Conservation (phyloP, 2,888 invertebrate genomes). For the Drosophila eohydei region DNA sequence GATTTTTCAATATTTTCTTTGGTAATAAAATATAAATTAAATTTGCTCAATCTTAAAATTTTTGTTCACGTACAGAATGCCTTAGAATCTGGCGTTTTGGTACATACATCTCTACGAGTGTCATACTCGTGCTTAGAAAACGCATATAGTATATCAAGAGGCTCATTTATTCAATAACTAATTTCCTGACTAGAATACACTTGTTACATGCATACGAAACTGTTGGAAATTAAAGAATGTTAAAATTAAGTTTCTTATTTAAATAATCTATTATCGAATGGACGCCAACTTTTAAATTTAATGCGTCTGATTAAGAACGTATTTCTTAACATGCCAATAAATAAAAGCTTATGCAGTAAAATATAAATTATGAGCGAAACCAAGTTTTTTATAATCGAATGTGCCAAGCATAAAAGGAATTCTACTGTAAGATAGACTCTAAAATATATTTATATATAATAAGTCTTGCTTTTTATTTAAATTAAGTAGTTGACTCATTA, state of each 20-base stretch:
- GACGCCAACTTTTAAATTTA: neutral
- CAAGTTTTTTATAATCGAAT: neutral
- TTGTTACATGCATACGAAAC: neutral
- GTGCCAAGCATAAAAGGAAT: neutral
- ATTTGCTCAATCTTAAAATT: too few species aligned
- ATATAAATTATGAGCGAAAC: neutral
- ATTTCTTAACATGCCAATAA: neutral
- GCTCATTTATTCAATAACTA: neutral
- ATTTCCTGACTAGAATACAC: neutral
- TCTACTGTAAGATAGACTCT: neutral
- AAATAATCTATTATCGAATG: neutral
- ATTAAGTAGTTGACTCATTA: neutral
- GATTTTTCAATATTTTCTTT: neutral
- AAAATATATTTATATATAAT: neutral
- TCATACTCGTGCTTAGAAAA: neutral
- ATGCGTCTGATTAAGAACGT: neutral
- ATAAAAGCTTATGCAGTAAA: too few species aligned
- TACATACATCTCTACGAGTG: neutral
- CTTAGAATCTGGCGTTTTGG: too few species aligned
- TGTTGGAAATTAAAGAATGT: neutral
- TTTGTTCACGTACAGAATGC: neutral
- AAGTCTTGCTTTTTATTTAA: too few species aligned
- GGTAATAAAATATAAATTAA: neutral
- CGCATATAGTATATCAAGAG: neutral
- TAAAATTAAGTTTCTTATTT: neutral